These are phyloP conservation scores for Drosophila nigricruria DNA, from an alignment of 2,888 invertebrate species.

Conservation along the genomic window DNA sequence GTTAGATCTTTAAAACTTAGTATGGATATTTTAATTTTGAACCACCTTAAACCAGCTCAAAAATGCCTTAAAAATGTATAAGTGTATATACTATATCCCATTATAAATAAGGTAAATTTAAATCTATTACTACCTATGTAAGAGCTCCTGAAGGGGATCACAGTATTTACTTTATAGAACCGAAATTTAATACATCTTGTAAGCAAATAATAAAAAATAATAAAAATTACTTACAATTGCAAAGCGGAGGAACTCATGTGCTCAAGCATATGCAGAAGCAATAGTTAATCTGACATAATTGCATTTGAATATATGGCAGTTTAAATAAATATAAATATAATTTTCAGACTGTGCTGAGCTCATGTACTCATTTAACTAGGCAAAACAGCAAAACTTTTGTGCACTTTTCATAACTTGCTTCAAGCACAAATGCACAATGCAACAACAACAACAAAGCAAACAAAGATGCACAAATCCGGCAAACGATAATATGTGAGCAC, in stretches of 20 bases:
- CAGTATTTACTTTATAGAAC: too few species aligned
- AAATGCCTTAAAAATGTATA: too few species aligned
- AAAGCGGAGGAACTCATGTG: slow-evolving; percentile 25
- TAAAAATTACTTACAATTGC: slow-evolving; percentile 31
- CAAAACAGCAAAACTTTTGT: slow-evolving; percentile 67
- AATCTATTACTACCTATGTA: too few species aligned
- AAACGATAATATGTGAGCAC: slow-evolving; percentile 56
- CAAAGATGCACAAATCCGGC: slow-evolving; percentile 51
- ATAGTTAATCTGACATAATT: slow-evolving; percentile 60
- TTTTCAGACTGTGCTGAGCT: slow-evolving; percentile 8
- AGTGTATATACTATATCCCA: too few species aligned
- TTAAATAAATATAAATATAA: slow-evolving; percentile 12
- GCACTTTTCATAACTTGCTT: slow-evolving; percentile 72
- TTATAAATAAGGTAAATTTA: too few species aligned
- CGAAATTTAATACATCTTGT: too few species aligned
- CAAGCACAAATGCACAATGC: slow-evolving; percentile 76
- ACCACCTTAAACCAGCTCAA: too few species aligned
- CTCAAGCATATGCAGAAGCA: slow-evolving; percentile 39
- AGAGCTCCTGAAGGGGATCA: too few species aligned
- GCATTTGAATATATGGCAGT: slow-evolving; percentile 25
- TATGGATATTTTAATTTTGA: too few species aligned
- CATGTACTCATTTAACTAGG: slow-evolving; percentile 56
- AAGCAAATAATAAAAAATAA: neutral
- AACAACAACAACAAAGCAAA: slow-evolving; percentile 39
- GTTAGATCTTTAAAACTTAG: too few species aligned